phyloP scores from a whole-genome alignment of 2,888 invertebrate genomes.

The Listrodromus nycthemerus region DNA sequence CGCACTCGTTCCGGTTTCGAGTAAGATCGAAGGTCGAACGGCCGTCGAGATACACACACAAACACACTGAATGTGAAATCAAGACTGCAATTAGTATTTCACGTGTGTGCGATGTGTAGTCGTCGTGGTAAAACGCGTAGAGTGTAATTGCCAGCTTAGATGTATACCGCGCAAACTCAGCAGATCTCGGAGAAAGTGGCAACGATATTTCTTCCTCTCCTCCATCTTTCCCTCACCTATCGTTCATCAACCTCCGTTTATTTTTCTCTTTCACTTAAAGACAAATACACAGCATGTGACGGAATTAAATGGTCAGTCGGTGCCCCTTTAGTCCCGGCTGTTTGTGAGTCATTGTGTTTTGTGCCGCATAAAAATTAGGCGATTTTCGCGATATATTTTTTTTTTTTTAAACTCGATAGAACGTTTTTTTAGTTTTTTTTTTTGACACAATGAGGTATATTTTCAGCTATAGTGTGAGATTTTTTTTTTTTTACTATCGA shows the following conservation, averaged over 20 bases:
- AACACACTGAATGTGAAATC: slow-evolving; percentile 41
- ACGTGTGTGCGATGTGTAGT: slow-evolving; percentile 34
- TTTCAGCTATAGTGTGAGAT: no score
- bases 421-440: no score
- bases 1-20: slow-evolving; percentile 51
- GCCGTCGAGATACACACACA: slow-evolving; percentile 19
- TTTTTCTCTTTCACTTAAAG: slow-evolving; percentile 31
- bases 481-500: no score
- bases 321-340: slow-evolving; percentile 32
- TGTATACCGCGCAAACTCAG: background rate
- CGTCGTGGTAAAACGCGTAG: slow-evolving; percentile 28
- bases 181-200: slow-evolving; percentile 56
- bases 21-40: slow-evolving; percentile 64
- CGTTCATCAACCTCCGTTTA: background rate
- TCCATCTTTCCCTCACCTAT: slow-evolving; percentile 22
- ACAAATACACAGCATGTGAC: slow-evolving; percentile 52
- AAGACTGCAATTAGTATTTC: slow-evolving; percentile 53
- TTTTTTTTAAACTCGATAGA: no score
- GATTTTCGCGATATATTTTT: no score
- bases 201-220: slow-evolving; percentile 48
- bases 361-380: no score
- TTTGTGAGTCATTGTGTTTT: slow-evolving; percentile 11
- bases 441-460: no score
- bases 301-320: slow-evolving; percentile 38
- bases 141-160: slow-evolving; percentile 35